Conservation (phyloP, 2,888 invertebrate genomes). For the Stictocephala bisonia region DNA sequence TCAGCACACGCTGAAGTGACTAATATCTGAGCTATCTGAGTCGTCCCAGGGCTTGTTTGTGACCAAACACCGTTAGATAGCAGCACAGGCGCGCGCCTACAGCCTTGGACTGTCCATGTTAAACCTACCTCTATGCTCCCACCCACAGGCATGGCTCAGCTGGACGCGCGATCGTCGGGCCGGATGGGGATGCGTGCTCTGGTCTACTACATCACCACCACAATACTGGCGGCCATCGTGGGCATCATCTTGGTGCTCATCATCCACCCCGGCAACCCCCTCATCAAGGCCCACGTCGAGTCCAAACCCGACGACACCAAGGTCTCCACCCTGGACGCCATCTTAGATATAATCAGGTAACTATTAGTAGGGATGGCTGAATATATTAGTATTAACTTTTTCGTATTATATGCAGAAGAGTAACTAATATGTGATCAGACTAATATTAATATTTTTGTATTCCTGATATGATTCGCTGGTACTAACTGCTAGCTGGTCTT, state of each 20-base stretch:
- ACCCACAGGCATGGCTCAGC: slow-evolving; percentile 72
- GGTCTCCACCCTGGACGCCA: slow-evolving; percentile 69
- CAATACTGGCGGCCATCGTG: slow-evolving; percentile 72
- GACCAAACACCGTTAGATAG: neutral
- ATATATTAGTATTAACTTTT: no score
- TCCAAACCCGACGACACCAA: slow-evolving; percentile 61
- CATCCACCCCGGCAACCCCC: slow-evolving; percentile 74
- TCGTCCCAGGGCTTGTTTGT: neutral
- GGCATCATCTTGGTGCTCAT: slow-evolving; percentile 72
- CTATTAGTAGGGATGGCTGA: no score
- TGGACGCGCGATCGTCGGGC: slow-evolving; percentile 73
- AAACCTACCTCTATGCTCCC: slow-evolving; percentile 48
- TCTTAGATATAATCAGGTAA: slow-evolving; percentile 71
- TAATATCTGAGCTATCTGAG: neutral
- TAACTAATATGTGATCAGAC: no score
- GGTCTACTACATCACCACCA: slow-evolving; percentile 74
- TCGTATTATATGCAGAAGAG: no score
- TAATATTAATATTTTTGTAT: no score
- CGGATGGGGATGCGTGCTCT: slow-evolving; percentile 73
- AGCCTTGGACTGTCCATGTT: neutral
- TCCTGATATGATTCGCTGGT: no score
- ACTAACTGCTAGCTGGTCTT: no score
- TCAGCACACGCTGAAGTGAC: no score
- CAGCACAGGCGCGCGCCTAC: neutral
- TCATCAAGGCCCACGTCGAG: slow-evolving; percentile 62